A percentile compares a stretch with the other conserved stretches of the same genome.
These are phyloP conservation scores for Apostichopus californicus DNA, from an alignment of 35 echinoderm and acorn worm species.

Conservation along the genomic window DNA sequence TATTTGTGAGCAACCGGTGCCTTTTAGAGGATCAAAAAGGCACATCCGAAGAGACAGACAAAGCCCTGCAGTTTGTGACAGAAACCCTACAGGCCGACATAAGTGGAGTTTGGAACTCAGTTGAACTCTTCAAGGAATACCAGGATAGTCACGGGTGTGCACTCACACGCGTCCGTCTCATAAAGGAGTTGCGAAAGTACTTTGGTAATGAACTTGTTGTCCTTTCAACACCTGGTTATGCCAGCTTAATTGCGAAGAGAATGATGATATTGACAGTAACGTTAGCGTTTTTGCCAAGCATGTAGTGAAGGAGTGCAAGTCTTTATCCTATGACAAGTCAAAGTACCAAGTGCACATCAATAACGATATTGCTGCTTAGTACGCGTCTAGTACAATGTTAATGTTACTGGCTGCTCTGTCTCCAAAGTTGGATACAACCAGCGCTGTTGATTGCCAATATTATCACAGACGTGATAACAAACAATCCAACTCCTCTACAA, in stretches of 20 bases:
- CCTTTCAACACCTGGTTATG: constrained; percentile 69
- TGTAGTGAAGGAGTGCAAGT: constrained; percentile 58
- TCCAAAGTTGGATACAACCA: constrained; percentile 57
- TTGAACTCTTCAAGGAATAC: too few species aligned
- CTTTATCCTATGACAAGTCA: constrained; percentile 55
- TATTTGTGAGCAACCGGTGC: not conserved
- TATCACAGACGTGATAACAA: constrained; percentile 19
- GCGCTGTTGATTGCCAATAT: constrained; percentile 64
- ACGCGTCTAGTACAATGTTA: constrained; percentile 27
- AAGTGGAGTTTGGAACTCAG: constrained; percentile 68
- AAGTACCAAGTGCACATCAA: constrained; percentile 9
- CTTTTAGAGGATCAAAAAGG: too few species aligned
- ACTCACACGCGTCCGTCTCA: not conserved
- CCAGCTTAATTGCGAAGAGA: constrained; percentile 47
- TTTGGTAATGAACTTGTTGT: constrained; percentile 61
- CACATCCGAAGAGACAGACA: not conserved
- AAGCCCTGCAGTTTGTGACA: constrained; percentile 8
- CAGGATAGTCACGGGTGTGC: too few species aligned
- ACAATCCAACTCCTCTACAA: constrained; percentile 60
- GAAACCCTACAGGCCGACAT: constrained; percentile 23
- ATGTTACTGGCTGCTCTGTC: constrained; percentile 39
- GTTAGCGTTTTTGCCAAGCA: constrained; percentile 20
- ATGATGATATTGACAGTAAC: not conserved
- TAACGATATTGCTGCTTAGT: not conserved
- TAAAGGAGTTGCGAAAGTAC: constrained; percentile 52